These are phyloP conservation scores for Drosophila burlai DNA, from an alignment of 1,140 invertebrate genomes.

Conservation along the genomic window DNA sequence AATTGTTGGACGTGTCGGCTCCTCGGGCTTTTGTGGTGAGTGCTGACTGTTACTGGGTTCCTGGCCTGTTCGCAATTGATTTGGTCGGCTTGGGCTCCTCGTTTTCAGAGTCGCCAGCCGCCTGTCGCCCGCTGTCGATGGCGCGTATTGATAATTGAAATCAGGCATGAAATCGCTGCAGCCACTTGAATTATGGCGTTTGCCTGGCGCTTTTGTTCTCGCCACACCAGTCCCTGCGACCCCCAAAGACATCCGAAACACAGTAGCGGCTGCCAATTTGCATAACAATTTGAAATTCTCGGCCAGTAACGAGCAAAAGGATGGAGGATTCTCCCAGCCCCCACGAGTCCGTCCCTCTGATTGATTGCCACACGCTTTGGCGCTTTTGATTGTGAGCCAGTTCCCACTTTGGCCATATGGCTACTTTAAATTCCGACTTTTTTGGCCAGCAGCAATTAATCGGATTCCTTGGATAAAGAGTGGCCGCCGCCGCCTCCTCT, in stretches of 20 bases:
- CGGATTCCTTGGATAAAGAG: constrained; percentile 12
- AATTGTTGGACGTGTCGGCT: constrained; percentile 54
- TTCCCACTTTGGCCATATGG: constrained; percentile 54
- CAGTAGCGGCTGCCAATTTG: constrained; percentile 58
- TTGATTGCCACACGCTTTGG: constrained; percentile 72
- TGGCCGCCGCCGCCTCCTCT: neutral
- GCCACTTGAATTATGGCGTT: constrained; percentile 82
- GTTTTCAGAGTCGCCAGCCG: constrained; percentile 12
- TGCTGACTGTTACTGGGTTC: constrained; percentile 11
- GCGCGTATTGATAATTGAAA: constrained; percentile 81
- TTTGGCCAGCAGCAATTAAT: constrained; percentile 51
- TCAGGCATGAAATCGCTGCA: constrained; percentile 80
- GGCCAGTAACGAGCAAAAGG: constrained; percentile 57
- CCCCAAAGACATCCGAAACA: constrained; percentile 40
- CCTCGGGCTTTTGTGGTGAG: constrained; percentile 28
- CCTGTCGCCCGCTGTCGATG: constrained; percentile 64
- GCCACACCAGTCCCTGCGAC: constrained; percentile 19
- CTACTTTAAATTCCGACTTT: constrained; percentile 62
- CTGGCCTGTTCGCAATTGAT: constrained; percentile 29
- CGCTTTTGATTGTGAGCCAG: constrained; percentile 69
- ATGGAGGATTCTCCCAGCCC: constrained; percentile 3
- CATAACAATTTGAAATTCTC: constrained; percentile 81
- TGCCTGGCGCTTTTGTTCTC: constrained; percentile 80
- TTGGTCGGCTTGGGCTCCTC: constrained; percentile 27
- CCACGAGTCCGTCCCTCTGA: constrained; percentile 19